These are phyloP conservation scores for Pangasius mekongensis DNA, from an alignment of 2,797 vertebrate genomes.

Conservation along the genomic window DNA sequence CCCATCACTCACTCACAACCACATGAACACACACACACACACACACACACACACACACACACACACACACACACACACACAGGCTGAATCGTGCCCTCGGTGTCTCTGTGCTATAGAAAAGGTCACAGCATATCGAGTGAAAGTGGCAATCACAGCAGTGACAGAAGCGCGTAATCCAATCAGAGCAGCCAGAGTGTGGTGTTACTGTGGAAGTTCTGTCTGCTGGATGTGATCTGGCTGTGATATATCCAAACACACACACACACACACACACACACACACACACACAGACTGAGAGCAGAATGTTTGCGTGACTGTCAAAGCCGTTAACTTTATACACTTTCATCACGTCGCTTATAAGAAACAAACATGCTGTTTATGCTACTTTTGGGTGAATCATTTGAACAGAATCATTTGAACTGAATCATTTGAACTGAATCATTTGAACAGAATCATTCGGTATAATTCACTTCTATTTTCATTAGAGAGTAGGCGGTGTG, in stretches of 20 bases:
- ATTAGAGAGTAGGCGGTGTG: neutral
- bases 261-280: constrained; percentile 37
- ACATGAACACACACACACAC: neutral
- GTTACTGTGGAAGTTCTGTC: constrained; percentile 61
- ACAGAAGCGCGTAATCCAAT: constrained; percentile 69
- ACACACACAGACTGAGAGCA: constrained; percentile 35
- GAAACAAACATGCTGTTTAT: neutral
- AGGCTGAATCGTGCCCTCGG: constrained; percentile 42
- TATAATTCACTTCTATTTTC: no score
- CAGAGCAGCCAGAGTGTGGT: constrained; percentile 65
- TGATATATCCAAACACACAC: constrained; percentile 57
- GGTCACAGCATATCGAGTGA: constrained; percentile 63
- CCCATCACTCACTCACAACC: neutral
- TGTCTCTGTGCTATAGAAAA: constrained; percentile 54
- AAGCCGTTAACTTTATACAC: neutral
- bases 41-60: neutral
- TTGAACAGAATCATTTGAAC: no score
- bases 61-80: neutral
- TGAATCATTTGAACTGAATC: no score
- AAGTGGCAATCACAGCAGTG: constrained; percentile 63
- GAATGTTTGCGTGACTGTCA: neutral
- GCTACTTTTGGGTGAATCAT: neutral
- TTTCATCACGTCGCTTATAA: neutral
- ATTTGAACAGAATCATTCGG: no score
- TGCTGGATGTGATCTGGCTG: constrained; percentile 14